These are phyloP conservation scores for Pionites leucogaster DNA, from an alignment of 2,113 vertebrate species.

Conservation along the genomic window DNA sequence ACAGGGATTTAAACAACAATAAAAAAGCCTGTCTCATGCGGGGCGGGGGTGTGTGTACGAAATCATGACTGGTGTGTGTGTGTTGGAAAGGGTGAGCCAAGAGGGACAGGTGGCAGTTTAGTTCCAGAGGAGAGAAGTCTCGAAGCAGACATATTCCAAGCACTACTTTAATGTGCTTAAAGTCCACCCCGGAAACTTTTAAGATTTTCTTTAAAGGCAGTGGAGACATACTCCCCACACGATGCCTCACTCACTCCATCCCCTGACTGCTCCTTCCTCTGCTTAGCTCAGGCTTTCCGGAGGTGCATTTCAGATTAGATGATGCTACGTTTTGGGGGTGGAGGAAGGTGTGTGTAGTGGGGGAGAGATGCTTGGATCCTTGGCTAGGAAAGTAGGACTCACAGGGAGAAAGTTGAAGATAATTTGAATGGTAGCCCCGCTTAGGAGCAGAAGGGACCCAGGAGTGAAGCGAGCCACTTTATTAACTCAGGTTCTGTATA, in stretches of 20 bases:
- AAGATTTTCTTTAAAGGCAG: slow-evolving; percentile 7
- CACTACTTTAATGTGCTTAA: slow-evolving; percentile 18
- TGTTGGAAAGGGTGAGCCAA: background rate
- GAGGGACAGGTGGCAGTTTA: background rate
- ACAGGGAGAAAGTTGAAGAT: slow-evolving; percentile 71
- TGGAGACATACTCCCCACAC: background rate
- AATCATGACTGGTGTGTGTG: rapidly evolving
- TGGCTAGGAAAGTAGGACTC: slow-evolving; percentile 57
- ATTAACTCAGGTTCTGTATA: background rate
- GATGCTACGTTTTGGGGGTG: background rate
- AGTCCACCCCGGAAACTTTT: slow-evolving; percentile 47
- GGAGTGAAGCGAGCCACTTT: background rate
- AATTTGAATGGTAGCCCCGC: slow-evolving; percentile 37
- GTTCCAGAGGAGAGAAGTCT: background rate
- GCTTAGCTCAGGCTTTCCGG: slow-evolving; percentile 22
- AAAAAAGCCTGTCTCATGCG: background rate
- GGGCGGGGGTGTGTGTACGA: background rate
- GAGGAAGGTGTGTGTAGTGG: slow-evolving; percentile 45
- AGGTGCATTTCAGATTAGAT: slow-evolving; percentile 62
- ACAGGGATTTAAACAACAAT: slow-evolving; percentile 20
- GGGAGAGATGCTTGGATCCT: slow-evolving; percentile 43
- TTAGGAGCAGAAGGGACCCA: slow-evolving; percentile 12
- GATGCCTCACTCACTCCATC: background rate
- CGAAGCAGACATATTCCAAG: background rate
- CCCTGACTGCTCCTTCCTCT: background rate